Conservation (phyloP, 2,797 vertebrate species). For the Threskiornis aethiopicus region DNA sequence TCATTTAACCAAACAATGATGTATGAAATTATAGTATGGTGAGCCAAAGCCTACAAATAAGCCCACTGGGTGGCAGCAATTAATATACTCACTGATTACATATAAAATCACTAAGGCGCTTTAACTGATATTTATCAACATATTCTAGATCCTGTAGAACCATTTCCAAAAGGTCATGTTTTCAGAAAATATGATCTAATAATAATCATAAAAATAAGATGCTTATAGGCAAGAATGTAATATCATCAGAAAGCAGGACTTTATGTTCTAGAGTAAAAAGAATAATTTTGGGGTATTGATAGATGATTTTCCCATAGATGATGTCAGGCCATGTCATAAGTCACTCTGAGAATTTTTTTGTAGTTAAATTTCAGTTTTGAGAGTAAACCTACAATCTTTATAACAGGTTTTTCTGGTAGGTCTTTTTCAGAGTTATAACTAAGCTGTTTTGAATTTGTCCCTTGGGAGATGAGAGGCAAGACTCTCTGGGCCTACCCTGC, state of each 20-base stretch:
- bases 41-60: slow-evolving; percentile 26
- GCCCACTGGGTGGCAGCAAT: slow-evolving; percentile 7
- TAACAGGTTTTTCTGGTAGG: not conserved
- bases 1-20: slow-evolving; percentile 36
- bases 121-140: not conserved
- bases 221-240: not conserved
- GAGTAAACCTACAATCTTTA: not conserved
- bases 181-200: not conserved
- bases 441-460: not conserved
- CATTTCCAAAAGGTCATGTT: not conserved
- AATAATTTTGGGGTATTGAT: not conserved
- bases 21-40: not conserved
- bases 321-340: not conserved
- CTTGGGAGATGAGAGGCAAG: not conserved
- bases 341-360: not conserved
- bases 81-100: slow-evolving; percentile 12
- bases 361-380: not conserved
- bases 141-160: not conserved
- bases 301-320: not conserved
- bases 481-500: not conserved
- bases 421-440: not conserved
- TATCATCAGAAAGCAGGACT: not conserved
- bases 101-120: not conserved
- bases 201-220: not conserved
- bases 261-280: not conserved